Base-by-base conservation (phyloP, 2,113 vertebrate species). In the Albula goreensis region DNA sequence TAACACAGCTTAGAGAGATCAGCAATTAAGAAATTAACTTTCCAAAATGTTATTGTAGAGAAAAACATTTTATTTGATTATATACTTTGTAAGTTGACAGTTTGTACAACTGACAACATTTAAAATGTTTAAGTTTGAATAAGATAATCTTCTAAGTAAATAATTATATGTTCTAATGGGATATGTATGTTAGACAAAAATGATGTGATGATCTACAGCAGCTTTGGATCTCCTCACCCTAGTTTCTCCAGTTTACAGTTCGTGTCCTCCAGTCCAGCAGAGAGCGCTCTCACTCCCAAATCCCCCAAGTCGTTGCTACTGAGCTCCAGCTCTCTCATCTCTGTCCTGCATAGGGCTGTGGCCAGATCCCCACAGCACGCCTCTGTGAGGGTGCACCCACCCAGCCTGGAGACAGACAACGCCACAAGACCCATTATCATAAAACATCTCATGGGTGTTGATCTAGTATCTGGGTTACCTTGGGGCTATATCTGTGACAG, bases 281-380 rank as follows among this genome's bases (percentile, higher is more conserved):
- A 41, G 31, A 41, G 31, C 31, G 31, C 31, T 41, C 31, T 41
- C 31, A 41, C 31, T 41, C 31, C 66, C 22, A 19, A 70, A 19
- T 70, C 22, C 66, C 22, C 15, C 3, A 70, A 19, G 66, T 70
- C 66, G 17, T 70, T 70, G 10, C 66, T 19, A 6, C 22, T 12
- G 22, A 86, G 66, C 50, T 86, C 22, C 31, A 86, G 81, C 82
- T 78, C 50, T 50, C 11, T 83, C 2, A 86, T 12, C 1, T 2
- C 1, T 11, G 63, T 56, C 15, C 66, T 31, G 63, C 50, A 70
- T 17, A 52, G 77, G 82, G 22, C 53, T 78, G 80, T 19, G 66
- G 66, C 66, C 66, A 70, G 66, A 6, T 70, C 66, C 22, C 13
- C 22, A 19, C 66, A 70, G 22, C 66, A 70, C 66, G 5, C 66